These are phyloP conservation scores for Camponotus floridanus DNA, from an alignment of 1,140 invertebrate genomes.

Conservation along the genomic window DNA sequence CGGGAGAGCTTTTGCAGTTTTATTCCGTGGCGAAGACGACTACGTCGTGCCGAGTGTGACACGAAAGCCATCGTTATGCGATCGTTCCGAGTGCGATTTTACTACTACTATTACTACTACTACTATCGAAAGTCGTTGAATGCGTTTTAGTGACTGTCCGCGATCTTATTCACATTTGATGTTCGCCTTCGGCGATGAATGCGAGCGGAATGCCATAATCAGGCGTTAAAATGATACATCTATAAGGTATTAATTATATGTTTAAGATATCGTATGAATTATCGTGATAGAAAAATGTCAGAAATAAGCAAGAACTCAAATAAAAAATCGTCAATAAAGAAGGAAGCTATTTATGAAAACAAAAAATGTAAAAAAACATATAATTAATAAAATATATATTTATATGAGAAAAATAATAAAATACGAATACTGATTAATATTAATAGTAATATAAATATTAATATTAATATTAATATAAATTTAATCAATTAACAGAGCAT, in stretches of 20 bases:
- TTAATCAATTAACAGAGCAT: neutral
- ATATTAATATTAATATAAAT: no score
- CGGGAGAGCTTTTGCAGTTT: conserved; percentile 42
- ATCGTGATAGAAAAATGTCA: neutral
- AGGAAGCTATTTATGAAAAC: neutral
- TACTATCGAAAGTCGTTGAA: conserved; percentile 45
- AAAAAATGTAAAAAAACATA: neutral
- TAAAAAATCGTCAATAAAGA: neutral
- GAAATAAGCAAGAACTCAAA: neutral
- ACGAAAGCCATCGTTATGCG: conserved; percentile 43
- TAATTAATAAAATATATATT: no score
- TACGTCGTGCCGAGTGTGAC: conserved; percentile 21
- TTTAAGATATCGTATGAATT: neutral
- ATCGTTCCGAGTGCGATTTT: conserved; percentile 43
- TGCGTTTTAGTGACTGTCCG: conserved; percentile 38
- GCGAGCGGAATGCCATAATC: conserved; percentile 8
- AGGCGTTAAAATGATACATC: neutral
- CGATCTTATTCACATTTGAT: conserved; percentile 48
- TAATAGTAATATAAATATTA: no score
- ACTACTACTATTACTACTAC: neutral
- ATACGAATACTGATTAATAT: neutral
- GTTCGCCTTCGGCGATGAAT: neutral
- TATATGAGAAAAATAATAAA: neutral
- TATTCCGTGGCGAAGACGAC: conserved; percentile 24
- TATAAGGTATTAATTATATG: neutral